These are phyloP conservation scores for Plotosus lineatus DNA, from an alignment of 2,113 vertebrate genomes.

Conservation along the genomic window DNA sequence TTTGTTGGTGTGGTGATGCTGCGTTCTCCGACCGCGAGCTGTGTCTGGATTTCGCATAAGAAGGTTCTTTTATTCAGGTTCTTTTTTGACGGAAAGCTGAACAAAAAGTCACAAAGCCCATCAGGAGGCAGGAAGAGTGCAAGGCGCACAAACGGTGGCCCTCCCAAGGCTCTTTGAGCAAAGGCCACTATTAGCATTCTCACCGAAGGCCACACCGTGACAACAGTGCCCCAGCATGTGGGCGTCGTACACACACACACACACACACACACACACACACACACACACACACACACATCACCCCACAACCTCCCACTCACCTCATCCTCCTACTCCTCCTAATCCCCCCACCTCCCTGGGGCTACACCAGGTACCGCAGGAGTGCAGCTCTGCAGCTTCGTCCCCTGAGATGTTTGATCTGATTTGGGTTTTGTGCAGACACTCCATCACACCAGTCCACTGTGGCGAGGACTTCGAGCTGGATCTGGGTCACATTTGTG, in stretches of 20 bases:
- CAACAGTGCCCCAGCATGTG: conserved; percentile 46
- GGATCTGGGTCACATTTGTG: conserved; percentile 37
- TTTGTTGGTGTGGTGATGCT: neutral
- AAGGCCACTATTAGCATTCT: conserved; percentile 48
- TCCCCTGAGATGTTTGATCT: conserved; percentile 25
- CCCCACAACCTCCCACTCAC: neutral
- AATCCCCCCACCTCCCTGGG: neutral
- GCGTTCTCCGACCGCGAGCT: neutral
- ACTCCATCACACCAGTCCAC: conserved; percentile 19
- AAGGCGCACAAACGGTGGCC: conserved; percentile 34
- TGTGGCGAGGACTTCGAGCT: conserved; percentile 17
- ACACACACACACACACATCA: neutral
- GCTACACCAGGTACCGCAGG: neutral
- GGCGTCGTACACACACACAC: neutral
- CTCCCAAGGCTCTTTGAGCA: conserved; percentile 41
- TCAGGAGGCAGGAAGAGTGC: conserved; percentile 40
- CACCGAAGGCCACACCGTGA: conserved; percentile 32
- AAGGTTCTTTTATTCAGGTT: neutral
- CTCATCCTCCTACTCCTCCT: too few species aligned
- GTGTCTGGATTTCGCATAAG: neutral
- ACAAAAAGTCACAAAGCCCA: conserved; percentile 34
- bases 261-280: neutral
- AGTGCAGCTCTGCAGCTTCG: neutral
- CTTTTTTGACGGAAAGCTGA: conserved; percentile 14
- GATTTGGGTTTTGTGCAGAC: conserved; percentile 29